Percentiles rank a stretch among this genome's conserved stretches.
These are phyloP conservation scores for Leptinotarsa undecemlineata DNA, from an alignment of 1,140 invertebrate species.

Conservation along the genomic window DNA sequence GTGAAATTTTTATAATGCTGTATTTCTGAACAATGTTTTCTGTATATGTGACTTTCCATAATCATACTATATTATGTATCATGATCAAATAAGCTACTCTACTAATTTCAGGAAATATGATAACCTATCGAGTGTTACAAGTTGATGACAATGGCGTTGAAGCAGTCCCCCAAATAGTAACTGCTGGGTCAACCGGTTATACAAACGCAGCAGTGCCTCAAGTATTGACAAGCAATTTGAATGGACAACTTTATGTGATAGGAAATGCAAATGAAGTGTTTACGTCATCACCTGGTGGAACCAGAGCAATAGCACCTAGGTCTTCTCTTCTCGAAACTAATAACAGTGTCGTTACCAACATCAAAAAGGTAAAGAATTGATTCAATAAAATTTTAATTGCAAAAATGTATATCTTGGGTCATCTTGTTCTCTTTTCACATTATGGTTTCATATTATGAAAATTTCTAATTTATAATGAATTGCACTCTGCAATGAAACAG, in stretches of 20 bases:
- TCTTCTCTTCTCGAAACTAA: slow-evolving; percentile 58
- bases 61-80: too few species aligned
- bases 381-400: too few species aligned
- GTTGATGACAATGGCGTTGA: slow-evolving; percentile 51
- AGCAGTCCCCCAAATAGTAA: slow-evolving; percentile 46
- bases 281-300: slow-evolving; percentile 53
- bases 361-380: slow-evolving; percentile 57
- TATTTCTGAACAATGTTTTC: too few species aligned
- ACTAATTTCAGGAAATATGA: slow-evolving; percentile 38
- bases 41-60: too few species aligned
- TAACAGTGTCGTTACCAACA: slow-evolving; percentile 53
- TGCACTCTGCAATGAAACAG: too few species aligned
- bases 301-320: slow-evolving; percentile 61
- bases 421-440: too few species aligned
- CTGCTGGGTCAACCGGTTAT: slow-evolving; percentile 40
- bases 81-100: background rate
- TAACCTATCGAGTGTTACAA: slow-evolving; percentile 54
- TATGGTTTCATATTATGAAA: too few species aligned
- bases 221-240: slow-evolving; percentile 51
- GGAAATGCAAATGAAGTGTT: slow-evolving; percentile 62
- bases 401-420: too few species aligned
- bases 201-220: slow-evolving; percentile 43
- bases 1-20: too few species aligned
- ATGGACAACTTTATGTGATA: slow-evolving; percentile 63
- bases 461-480: too few species aligned